Conservation (phyloP, 2,113 vertebrate species). For the Carollia perspicillata region DNA sequence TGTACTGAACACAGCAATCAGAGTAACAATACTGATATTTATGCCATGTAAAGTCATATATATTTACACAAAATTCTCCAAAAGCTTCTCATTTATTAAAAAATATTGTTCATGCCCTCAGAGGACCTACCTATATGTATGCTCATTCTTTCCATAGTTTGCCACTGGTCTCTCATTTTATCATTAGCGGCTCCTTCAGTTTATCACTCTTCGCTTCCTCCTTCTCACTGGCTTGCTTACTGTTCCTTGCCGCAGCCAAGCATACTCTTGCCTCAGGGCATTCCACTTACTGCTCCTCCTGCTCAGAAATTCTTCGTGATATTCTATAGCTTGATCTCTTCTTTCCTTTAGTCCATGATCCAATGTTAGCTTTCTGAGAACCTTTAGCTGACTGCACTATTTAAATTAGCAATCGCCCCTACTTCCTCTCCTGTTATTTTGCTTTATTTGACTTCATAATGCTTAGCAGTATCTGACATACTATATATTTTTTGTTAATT, state of each 20-base stretch:
- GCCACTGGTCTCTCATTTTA: background rate
- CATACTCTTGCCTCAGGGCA: background rate
- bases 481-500: background rate
- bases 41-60: background rate
- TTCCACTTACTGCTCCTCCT: background rate
- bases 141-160: background rate
- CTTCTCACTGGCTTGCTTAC: background rate
- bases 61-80: background rate
- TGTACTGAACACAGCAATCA: background rate
- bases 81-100: background rate
- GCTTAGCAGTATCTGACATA: background rate
- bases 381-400: background rate
- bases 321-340: background rate
- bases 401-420: background rate
- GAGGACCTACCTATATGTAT: background rate
- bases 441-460: background rate
- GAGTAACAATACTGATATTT: background rate
- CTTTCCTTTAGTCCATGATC: background rate
- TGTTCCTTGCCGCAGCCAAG: background rate
- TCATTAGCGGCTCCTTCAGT: background rate
- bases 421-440: background rate
- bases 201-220: background rate
- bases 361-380: background rate
- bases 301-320: background rate
- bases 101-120: background rate